A percentile compares a stretch with the other conserved stretches of the same genome.
These are phyloP conservation scores for Torymus aiolomorphi DNA, from an alignment of 2,888 invertebrate genomes.

Conservation along the genomic window DNA sequence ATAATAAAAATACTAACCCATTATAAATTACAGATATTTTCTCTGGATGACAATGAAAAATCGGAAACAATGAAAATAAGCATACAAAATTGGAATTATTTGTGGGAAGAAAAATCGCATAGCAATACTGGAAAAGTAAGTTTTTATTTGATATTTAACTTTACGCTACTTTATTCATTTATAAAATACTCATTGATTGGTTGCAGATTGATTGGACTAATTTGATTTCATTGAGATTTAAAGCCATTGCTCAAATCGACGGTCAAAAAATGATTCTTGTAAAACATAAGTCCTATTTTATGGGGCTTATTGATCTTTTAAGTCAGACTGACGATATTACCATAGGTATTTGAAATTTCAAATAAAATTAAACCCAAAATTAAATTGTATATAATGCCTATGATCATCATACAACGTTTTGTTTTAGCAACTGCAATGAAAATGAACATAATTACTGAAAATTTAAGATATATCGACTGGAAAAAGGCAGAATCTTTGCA, in stretches of 20 bases:
- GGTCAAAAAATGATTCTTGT: slow-evolving; percentile 18
- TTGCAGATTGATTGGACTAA: slow-evolving; percentile 40
- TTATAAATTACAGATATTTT: too few relatives aligned
- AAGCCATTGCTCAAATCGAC: neutral
- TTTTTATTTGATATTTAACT: too few relatives aligned
- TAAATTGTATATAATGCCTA: too few relatives aligned
- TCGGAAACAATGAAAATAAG: too few relatives aligned
- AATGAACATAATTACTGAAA: slow-evolving; percentile 33
- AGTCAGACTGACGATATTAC: slow-evolving; percentile 19
- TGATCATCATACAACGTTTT: too few relatives aligned
- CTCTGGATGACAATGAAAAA: too few relatives aligned
- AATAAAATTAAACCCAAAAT: neutral
- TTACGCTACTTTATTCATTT: neutral
- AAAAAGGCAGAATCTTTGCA: slow-evolving; percentile 16
- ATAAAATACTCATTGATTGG: neutral
- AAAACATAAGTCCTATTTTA: slow-evolving; percentile 28
- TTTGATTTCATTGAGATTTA: slow-evolving; percentile 4
- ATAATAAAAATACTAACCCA: too few relatives aligned
- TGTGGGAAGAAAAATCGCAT: too few relatives aligned
- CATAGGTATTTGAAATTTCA: slow-evolving; percentile 12
- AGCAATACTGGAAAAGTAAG: too few relatives aligned
- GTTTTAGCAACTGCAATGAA: slow-evolving; percentile 35
- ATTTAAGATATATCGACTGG: slow-evolving; percentile 28
- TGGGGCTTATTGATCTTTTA: slow-evolving; percentile 15
- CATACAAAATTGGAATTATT: too few relatives aligned